These are phyloP conservation scores for Coelopa frigida DNA, from an alignment of 1,140 invertebrate species.

Conservation along the genomic window DNA sequence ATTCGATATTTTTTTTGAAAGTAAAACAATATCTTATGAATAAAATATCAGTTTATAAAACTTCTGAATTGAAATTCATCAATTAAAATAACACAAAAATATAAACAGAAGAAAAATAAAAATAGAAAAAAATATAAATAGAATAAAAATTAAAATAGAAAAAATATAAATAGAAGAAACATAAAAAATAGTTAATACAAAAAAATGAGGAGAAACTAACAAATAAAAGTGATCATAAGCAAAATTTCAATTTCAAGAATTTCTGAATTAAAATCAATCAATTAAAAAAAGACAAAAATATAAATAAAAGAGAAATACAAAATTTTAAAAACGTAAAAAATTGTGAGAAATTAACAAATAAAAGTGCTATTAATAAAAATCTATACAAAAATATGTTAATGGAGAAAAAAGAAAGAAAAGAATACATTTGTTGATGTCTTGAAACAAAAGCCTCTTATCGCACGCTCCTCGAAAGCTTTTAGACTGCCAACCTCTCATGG, in stretches of 20 bases:
- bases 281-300: not conserved
- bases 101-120: not conserved
- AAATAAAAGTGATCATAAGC: too few relatives aligned
- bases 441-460: too few relatives aligned
- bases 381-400: slow-evolving; percentile 4
- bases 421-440: not conserved
- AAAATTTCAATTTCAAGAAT: too few relatives aligned
- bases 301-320: slow-evolving; percentile 4
- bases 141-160: not conserved
- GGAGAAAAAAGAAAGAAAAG: slow-evolving; percentile 4
- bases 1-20: too few relatives aligned
- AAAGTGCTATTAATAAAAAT: slow-evolving; percentile 4
- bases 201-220: too few relatives aligned
- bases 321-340: slow-evolving; percentile 1
- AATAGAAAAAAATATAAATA: not conserved
- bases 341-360: slow-evolving; percentile 2
- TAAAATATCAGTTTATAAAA: too few relatives aligned
- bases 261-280: too few relatives aligned
- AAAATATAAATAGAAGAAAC: not conserved
- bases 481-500: too few relatives aligned
- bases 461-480: too few relatives aligned
- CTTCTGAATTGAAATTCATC: too few relatives aligned
- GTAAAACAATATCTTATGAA: too few relatives aligned
- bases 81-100: not conserved
- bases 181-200: too few relatives aligned